Conservation (phyloP, 2,797 vertebrate species). For the Bovichtus variegatus region DNA sequence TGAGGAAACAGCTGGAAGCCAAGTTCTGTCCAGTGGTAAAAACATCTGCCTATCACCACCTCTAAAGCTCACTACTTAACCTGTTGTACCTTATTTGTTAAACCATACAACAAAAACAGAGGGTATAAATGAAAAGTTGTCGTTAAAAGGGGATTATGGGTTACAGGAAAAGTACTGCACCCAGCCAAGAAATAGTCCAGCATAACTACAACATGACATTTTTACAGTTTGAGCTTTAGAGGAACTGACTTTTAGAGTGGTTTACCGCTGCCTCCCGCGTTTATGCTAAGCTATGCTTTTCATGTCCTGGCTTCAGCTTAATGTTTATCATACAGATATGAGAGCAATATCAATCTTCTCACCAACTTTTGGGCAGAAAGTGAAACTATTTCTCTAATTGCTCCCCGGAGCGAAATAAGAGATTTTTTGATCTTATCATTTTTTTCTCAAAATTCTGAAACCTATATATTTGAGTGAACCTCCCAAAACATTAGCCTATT, state of each 20-base stretch:
- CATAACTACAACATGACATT: neutral
- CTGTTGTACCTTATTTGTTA: neutral
- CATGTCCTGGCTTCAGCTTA: neutral
- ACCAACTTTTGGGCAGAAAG: neutral
- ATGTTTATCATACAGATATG: no score
- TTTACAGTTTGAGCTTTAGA: neutral
- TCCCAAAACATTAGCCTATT: no score
- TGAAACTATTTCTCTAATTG: neutral
- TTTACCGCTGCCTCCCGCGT: neutral
- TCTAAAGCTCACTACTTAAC: neutral
- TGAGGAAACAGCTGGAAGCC: neutral
- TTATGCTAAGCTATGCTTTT: neutral
- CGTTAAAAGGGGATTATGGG: neutral
- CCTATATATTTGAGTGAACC: neutral
- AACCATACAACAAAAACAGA: neutral
- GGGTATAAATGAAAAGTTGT: neutral
- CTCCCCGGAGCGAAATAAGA: no score
- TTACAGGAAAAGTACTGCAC: neutral
- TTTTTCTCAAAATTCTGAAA: no score
- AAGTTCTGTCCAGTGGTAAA: neutral
- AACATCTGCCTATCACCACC: neutral
- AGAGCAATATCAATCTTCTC: neutral
- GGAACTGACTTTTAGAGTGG: neutral
- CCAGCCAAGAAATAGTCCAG: neutral
- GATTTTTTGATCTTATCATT: no score